Percentiles rank a stretch among this genome's conserved stretches.
Conservation (phyloP, 2,797 vertebrate species). For the Apogon hyalosoma region DNA sequence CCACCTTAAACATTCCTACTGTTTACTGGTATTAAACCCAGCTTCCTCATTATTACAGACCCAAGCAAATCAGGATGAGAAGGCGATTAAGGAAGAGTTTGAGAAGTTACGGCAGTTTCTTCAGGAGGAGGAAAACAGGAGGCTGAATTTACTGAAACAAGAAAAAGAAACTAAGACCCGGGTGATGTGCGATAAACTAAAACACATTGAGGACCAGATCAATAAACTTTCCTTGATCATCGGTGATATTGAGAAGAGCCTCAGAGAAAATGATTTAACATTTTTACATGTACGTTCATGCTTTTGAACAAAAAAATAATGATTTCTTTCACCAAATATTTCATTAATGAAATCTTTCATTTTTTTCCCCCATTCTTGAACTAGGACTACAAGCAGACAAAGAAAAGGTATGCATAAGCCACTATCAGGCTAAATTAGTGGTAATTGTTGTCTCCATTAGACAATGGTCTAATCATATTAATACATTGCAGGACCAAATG, state of each 20-base stretch:
- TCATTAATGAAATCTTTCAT: neutral
- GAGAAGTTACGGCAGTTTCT: constrained; percentile 72
- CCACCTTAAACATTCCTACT: neutral
- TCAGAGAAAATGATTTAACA: constrained; percentile 48
- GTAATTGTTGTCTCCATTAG: neutral
- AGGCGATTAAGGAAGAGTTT: constrained; percentile 73
- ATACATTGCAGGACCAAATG: constrained; percentile 62
- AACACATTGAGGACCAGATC: constrained; percentile 64
- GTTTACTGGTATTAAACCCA: constrained; percentile 1
- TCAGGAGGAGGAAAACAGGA: constrained; percentile 64
- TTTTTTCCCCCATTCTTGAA: constrained; percentile 24
- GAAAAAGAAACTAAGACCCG: constrained; percentile 69
- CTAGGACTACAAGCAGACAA: constrained; percentile 77
- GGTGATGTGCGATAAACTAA: constrained; percentile 69
- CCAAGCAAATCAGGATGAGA: constrained; percentile 62
- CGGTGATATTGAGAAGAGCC: constrained; percentile 40
- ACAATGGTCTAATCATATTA: constrained; percentile 2
- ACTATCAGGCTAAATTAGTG: neutral
- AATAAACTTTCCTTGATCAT: constrained; percentile 54
- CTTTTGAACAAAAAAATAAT: neutral
- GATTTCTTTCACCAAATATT: neutral
- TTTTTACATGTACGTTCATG: constrained; percentile 72
- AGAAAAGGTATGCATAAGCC: constrained; percentile 65
- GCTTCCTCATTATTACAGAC: constrained; percentile 54
- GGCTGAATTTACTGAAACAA: constrained; percentile 63